phyloP scores from a whole-genome alignment of 2,888 invertebrate genomes.

The Netelia inedita region DNA sequence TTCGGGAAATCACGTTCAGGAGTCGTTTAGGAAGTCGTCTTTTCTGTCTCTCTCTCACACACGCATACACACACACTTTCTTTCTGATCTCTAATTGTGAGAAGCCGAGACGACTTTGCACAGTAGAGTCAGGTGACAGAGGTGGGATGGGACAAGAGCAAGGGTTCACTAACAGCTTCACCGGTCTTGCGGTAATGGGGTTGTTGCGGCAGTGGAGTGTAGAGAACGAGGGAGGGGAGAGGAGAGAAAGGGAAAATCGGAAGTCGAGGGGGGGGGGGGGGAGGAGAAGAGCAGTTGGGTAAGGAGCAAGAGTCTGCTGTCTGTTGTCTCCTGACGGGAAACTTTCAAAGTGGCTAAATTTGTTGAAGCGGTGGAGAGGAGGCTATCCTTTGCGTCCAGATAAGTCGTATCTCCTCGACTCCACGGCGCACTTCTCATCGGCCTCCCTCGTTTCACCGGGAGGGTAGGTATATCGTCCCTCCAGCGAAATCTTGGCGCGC shows the following conservation, averaged over 20 bases:
- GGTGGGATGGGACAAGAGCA: slow-evolving; percentile 33
- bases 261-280: slow-evolving; percentile 3
- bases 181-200: slow-evolving; percentile 56
- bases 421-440: slow-evolving; percentile 37
- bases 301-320: slow-evolving; percentile 32
- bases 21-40: slow-evolving; percentile 46
- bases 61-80: background rate
- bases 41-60: slow-evolving; percentile 3
- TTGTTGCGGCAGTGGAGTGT: slow-evolving; percentile 40
- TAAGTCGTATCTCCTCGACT: slow-evolving; percentile 63
- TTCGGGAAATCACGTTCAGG: slow-evolving; percentile 61
- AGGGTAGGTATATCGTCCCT: background rate
- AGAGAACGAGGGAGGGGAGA: background rate
- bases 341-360: slow-evolving; percentile 69
- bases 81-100: slow-evolving; percentile 53
- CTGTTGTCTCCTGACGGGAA: slow-evolving; percentile 51
- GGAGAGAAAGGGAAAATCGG: background rate
- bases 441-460: slow-evolving; percentile 1
- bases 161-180: slow-evolving; percentile 63
- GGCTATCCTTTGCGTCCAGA: slow-evolving; percentile 59
- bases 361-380: slow-evolving; percentile 58
- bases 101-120: slow-evolving; percentile 43
- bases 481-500: background rate
- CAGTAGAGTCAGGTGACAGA: slow-evolving; percentile 56
- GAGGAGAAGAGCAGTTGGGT: slow-evolving; percentile 5